Evolutionary conservation across 1,140 invertebrate genomes (phyloP).

Genomic region (Sycophaga agraensis): DNA sequence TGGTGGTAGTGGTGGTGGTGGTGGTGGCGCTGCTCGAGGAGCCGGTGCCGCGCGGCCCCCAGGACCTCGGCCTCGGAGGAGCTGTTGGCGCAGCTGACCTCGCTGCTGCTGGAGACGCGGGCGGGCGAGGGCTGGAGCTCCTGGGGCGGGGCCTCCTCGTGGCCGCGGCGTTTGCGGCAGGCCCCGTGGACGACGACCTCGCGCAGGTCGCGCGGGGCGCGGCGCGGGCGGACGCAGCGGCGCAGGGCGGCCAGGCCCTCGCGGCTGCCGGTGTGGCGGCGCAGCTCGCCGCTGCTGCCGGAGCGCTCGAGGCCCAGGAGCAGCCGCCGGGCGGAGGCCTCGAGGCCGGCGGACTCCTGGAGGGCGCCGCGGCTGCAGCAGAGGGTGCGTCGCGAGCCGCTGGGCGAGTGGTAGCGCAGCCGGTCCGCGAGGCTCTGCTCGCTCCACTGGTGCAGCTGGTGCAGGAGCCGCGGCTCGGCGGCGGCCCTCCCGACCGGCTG

Average conservation of each 20-base stretch:
- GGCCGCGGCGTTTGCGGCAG: slow-evolving; percentile 35
- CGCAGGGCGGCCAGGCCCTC: slow-evolving; percentile 33
- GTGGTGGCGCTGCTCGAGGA: no score
- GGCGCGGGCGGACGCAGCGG: neutral
- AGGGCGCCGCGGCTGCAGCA: slow-evolving; percentile 5
- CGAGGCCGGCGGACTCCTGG: slow-evolving; percentile 15
- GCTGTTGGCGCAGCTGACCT: slow-evolving; percentile 29
- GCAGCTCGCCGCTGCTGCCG: neutral
- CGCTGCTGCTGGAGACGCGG: slow-evolving; percentile 22
- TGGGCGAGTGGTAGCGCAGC: neutral
- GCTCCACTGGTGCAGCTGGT: neutral
- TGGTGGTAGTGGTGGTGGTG: slow-evolving; percentile 7
- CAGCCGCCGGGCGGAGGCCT: slow-evolving; percentile 36
- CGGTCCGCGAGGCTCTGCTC: neutral
- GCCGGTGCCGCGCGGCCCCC: no score
- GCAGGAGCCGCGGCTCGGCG: no score
- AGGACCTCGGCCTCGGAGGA: slow-evolving; percentile 38
- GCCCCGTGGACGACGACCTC: slow-evolving; percentile 8
- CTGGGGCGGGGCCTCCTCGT: slow-evolving; percentile 41
- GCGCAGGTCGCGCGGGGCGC: neutral
- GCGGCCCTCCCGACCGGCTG: no score
- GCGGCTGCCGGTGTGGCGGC: slow-evolving; percentile 36
- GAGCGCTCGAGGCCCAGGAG: slow-evolving; percentile 29
- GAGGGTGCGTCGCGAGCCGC: slow-evolving; percentile 5
- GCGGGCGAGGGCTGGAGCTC: neutral